Conservation (phyloP, 1,140 invertebrate species). For the Eulimnadia texana region DNA sequence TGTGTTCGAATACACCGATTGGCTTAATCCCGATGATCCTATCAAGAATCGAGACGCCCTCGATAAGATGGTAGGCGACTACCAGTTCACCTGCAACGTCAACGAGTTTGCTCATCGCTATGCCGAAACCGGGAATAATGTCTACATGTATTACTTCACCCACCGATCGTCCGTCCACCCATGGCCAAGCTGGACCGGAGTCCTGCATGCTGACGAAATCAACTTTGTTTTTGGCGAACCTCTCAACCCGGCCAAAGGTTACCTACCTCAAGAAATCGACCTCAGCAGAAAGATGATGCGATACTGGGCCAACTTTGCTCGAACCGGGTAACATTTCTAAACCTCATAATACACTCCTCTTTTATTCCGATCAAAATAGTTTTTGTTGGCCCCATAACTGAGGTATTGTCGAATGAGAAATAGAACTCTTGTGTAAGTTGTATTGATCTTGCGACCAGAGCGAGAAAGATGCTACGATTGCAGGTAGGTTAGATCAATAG, state of each 20-base stretch:
- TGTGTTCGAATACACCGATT: constrained; percentile 77
- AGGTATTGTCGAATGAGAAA: too few relatives aligned
- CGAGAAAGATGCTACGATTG: neutral
- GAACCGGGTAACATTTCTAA: constrained; percentile 56
- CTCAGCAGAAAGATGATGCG: constrained; percentile 76
- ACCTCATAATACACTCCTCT: neutral
- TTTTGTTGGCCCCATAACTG: too few relatives aligned
- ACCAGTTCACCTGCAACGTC: constrained; percentile 88
- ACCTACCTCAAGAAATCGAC: constrained; percentile 59
- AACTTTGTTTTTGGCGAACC: constrained; percentile 88
- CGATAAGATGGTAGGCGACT: constrained; percentile 93
- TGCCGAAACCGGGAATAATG: constrained; percentile 69
- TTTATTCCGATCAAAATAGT: neutral
- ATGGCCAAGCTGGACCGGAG: constrained; percentile 92
- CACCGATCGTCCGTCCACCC: constrained; percentile 69
- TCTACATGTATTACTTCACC: constrained; percentile 91
- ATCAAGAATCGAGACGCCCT: constrained; percentile 65
- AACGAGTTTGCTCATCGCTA: constrained; percentile 77
- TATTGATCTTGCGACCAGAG: neutral
- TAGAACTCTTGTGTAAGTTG: too few relatives aligned
- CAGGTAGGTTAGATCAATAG: neutral
- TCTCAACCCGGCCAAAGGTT: constrained; percentile 59
- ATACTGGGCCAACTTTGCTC: constrained; percentile 92
- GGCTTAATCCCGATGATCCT: constrained; percentile 72
- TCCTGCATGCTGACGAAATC: constrained; percentile 92